Conservation (phyloP, 2,888 invertebrate genomes). For the Cerastis rubricosa region DNA sequence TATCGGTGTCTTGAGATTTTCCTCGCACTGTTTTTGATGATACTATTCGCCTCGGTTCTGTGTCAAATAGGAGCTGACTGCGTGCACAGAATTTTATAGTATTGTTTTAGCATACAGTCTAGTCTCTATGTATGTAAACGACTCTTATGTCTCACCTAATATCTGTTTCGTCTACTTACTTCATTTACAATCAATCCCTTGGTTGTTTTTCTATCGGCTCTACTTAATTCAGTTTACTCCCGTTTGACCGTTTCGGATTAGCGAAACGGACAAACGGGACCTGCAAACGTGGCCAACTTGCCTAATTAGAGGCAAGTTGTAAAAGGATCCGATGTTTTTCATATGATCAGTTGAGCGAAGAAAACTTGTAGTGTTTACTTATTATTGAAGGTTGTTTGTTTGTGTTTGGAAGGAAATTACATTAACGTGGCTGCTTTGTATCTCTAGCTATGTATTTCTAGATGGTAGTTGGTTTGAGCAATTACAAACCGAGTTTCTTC, state of each 20-base stretch:
- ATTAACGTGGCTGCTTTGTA: slow-evolving; percentile 3
- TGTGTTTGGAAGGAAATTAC: slow-evolving; percentile 5
- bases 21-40: neutral
- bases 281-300: too few species aligned
- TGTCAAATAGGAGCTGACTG: too few species aligned
- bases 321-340: slow-evolving; percentile 32
- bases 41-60: neutral
- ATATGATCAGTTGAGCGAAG: slow-evolving; percentile 23
- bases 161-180: neutral
- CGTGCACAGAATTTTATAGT: neutral
- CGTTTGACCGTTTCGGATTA: too few species aligned
- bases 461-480: neutral
- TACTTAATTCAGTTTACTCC: slow-evolving; percentile 32
- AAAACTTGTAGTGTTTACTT: slow-evolving; percentile 45
- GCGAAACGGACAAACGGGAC: too few species aligned
- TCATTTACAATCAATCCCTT: slow-evolving; percentile 9
- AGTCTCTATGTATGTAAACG: too few species aligned
- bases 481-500: neutral
- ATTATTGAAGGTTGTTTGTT: slow-evolving; percentile 25
- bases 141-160: too few species aligned
- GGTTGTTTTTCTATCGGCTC: slow-evolving; percentile 34
- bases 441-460: neutral
- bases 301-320: slow-evolving; percentile 32
- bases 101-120: too few species aligned
- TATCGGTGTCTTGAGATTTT: neutral